These are phyloP conservation scores for Zaprionus ornatus DNA, from an alignment of 1,140 invertebrate genomes.

Conservation along the genomic window DNA sequence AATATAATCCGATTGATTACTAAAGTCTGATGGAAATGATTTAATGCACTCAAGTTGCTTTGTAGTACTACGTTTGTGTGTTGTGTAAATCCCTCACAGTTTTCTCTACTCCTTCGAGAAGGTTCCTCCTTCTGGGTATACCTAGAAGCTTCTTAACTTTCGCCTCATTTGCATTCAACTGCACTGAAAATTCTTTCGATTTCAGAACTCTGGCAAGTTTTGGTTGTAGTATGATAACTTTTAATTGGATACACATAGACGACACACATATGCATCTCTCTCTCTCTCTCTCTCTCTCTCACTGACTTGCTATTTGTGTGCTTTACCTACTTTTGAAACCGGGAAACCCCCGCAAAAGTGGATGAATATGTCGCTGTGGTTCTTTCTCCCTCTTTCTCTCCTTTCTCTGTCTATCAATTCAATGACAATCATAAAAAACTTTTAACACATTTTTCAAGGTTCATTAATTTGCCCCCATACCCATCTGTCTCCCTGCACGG, in stretches of 20 bases:
- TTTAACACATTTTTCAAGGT: slow-evolving; percentile 83
- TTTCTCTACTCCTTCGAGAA: background rate
- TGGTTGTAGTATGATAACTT: slow-evolving; percentile 25
- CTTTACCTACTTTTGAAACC: slow-evolving; percentile 8
- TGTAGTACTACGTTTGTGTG: background rate
- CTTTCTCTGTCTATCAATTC: slow-evolving; percentile 36
- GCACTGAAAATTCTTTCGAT: slow-evolving; percentile 9
- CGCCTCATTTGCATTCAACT: slow-evolving; percentile 1
- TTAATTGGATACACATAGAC: slow-evolving; percentile 31
- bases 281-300: background rate
- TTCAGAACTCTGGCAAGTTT: background rate
- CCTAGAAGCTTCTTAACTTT: background rate
- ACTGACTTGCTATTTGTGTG: background rate
- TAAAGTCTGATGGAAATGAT: background rate
- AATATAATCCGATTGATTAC: background rate
- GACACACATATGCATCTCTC: background rate
- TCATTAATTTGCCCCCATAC: slow-evolving; percentile 67
- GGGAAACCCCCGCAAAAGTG: slow-evolving; percentile 1
- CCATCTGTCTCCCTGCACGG: background rate
- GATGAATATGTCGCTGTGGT: background rate
- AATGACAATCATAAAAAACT: slow-evolving; percentile 68
- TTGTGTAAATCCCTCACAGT: background rate
- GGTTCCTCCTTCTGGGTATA: background rate
- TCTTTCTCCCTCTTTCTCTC: too few species aligned
- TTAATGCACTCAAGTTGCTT: background rate